These are phyloP conservation scores for Danionella dracula DNA, from an alignment of 2,797 vertebrate genomes.

Conservation along the genomic window DNA sequence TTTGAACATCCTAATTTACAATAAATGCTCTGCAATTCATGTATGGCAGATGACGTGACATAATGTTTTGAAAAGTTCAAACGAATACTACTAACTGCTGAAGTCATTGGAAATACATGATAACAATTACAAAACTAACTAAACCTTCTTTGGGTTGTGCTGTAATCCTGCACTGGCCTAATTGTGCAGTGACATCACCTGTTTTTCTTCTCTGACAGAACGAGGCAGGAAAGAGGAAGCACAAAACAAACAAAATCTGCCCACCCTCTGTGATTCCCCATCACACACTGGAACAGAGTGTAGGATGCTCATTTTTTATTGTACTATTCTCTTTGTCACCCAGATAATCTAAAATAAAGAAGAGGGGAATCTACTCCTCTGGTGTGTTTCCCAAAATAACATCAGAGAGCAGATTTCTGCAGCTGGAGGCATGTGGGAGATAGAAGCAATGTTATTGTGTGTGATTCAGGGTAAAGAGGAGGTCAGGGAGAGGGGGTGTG, in stretches of 20 bases:
- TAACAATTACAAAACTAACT: too few species aligned
- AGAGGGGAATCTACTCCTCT: slow-evolving; percentile 26
- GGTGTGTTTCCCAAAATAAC: slow-evolving; percentile 36
- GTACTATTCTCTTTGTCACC: slow-evolving; percentile 40
- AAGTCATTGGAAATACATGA: too few species aligned
- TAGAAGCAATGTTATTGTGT: slow-evolving; percentile 47
- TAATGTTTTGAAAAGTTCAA: too few species aligned
- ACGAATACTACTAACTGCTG: too few species aligned
- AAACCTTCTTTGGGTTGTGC: slow-evolving; percentile 60
- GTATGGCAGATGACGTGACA: too few species aligned
- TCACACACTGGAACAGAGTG: slow-evolving; percentile 58
- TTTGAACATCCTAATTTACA: too few species aligned
- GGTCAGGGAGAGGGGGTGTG: slow-evolving; percentile 23
- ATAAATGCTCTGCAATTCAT: too few species aligned
- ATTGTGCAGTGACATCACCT: slow-evolving; percentile 62
- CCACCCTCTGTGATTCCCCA: slow-evolving; percentile 48
- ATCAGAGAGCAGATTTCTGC: slow-evolving; percentile 32
- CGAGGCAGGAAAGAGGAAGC: slow-evolving; percentile 13
- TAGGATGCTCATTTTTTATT: slow-evolving; percentile 61
- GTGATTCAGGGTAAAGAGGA: slow-evolving; percentile 29
- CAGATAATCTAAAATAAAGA: slow-evolving; percentile 34
- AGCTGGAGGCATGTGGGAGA: slow-evolving; percentile 44
- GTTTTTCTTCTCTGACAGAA: slow-evolving; percentile 49
- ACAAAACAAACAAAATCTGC: slow-evolving; percentile 50
- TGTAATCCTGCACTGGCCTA: slow-evolving; percentile 67